Evolutionary conservation across 2,113 vertebrate species (phyloP).

Genomic region (Calcarius ornatus): DNA sequence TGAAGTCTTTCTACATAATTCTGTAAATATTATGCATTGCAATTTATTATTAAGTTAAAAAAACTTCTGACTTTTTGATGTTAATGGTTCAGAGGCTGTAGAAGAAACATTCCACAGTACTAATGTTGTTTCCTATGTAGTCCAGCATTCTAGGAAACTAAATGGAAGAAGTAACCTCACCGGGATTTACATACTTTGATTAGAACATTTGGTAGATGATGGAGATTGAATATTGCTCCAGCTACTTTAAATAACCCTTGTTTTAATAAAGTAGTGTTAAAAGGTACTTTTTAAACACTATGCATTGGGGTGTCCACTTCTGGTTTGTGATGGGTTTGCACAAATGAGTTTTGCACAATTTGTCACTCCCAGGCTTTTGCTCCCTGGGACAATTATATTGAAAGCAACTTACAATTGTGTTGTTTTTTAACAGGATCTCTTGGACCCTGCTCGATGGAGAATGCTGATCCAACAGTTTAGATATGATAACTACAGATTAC

Average conservation of each 20-base stretch:
- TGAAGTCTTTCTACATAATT: neutral
- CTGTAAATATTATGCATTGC: neutral
- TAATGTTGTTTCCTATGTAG: neutral
- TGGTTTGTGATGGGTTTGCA: neutral
- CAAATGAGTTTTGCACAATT: neutral
- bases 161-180: neutral
- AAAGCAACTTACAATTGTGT: neutral
- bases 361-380: neutral
- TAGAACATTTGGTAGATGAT: neutral
- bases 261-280: neutral
- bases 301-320: neutral
- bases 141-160: neutral
- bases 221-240: neutral
- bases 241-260: neutral
- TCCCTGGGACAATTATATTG: neutral
- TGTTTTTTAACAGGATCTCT: slow-evolving; percentile 83
- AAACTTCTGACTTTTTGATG: neutral
- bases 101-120: neutral
- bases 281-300: neutral
- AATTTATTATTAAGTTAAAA: neutral
- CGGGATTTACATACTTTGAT: neutral
- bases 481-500: slow-evolving; percentile 99
- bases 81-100: neutral
- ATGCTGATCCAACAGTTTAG: slow-evolving; percentile 99
- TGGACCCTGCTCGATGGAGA: slow-evolving; percentile 97